Evolutionary conservation across 2,113 vertebrate species (phyloP).

Genomic region (Mustelus asterias): DNA sequence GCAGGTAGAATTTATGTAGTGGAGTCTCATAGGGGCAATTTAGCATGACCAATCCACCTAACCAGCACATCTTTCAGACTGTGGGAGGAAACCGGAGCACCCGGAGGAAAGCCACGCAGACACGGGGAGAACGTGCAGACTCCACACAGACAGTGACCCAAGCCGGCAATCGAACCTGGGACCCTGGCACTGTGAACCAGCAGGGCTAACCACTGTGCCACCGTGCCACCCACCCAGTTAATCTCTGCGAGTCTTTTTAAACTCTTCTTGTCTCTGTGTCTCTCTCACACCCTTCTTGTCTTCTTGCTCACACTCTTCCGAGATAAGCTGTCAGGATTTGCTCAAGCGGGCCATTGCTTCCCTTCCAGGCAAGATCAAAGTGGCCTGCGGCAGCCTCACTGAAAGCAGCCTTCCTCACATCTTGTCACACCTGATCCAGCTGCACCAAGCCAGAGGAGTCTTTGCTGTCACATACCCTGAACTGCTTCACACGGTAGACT

Average conservation of each 20-base stretch:
- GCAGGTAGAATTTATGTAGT: not conserved
- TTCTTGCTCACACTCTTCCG: slow-evolving; percentile 49
- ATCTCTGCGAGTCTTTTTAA: slow-evolving; percentile 22
- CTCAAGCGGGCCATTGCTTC: slow-evolving; percentile 43
- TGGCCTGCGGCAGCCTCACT: slow-evolving; percentile 39
- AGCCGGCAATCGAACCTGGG: too few species aligned
- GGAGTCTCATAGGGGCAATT: not conserved
- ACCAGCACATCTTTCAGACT: too few species aligned
- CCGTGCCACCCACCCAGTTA: too few species aligned
- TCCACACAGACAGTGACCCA: too few species aligned
- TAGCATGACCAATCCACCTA: too few species aligned
- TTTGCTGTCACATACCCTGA: slow-evolving; percentile 37
- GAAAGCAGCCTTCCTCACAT: slow-evolving; percentile 45
- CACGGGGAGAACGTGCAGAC: too few species aligned
- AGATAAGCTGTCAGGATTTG: slow-evolving; percentile 45
- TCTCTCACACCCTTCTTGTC: slow-evolving; percentile 36
- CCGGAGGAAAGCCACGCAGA: too few species aligned
- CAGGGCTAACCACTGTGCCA: too few species aligned
- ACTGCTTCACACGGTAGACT: not conserved
- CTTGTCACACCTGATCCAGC: slow-evolving; percentile 43
- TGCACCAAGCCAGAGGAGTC: slow-evolving; percentile 3
- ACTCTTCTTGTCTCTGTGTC: slow-evolving; percentile 41
- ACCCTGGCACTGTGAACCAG: too few species aligned
- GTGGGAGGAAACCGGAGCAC: too few species aligned
- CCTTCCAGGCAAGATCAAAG: slow-evolving; percentile 59